Evolutionary conservation across 2,888 invertebrate genomes (phyloP).

Genomic region (Clitarchus hookeri): DNA sequence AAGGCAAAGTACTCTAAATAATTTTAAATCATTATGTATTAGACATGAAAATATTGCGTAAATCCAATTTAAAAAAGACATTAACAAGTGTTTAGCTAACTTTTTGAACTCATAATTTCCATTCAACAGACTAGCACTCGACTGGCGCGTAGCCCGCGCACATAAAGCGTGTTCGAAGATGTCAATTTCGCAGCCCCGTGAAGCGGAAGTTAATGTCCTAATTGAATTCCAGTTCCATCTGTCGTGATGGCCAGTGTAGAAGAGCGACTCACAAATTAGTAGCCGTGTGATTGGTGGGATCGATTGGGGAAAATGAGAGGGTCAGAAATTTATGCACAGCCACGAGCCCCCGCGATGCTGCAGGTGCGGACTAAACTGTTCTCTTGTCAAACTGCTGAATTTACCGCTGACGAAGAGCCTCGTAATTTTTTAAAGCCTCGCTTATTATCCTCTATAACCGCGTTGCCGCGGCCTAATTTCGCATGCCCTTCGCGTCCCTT

Average conservation of each 20-base stretch:
- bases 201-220: neutral
- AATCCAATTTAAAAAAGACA: no score
- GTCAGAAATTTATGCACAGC: neutral
- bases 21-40: no score
- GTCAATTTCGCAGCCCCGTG: neutral
- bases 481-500: no score
- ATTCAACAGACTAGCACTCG: neutral
- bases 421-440: no score
- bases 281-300: neutral
- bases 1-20: no score
- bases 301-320: neutral
- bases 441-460: no score
- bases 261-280: constrained; percentile 1
- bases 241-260: neutral
- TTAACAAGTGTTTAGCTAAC: no score
- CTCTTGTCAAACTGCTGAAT: neutral
- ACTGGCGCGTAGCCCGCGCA: neutral
- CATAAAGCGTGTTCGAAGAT: neutral
- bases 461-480: no score
- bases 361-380: neutral
- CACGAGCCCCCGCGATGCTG: neutral
- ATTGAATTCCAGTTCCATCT: constrained; percentile 3
- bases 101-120: no score
- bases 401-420: neutral
- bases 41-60: no score